These are phyloP conservation scores for Tetanocera ferruginea DNA, from an alignment of 2,888 invertebrate species.

Conservation along the genomic window DNA sequence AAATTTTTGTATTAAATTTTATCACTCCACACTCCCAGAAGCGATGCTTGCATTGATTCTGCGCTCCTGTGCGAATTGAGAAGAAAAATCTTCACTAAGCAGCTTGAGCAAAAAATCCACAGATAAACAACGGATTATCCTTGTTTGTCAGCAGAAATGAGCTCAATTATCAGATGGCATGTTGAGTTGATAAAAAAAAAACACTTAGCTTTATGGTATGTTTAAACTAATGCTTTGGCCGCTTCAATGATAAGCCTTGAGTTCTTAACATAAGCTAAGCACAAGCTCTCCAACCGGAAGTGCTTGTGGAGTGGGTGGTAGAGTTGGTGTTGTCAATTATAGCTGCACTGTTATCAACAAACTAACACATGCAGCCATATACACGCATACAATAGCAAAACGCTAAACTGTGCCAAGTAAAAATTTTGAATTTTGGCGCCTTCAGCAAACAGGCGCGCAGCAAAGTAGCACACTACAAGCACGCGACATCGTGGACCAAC, in stretches of 20 bases:
- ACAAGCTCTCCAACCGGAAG: background rate
- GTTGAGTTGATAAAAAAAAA: background rate
- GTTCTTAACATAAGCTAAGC: background rate
- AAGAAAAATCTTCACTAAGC: conserved; percentile 65
- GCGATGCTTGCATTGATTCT: conserved; percentile 41
- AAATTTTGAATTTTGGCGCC: conserved; percentile 69
- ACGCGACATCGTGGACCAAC: too few relatives aligned
- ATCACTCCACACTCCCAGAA: background rate
- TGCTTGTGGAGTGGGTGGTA: background rate
- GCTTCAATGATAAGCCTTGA: background rate
- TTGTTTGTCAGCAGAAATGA: conserved; percentile 13
- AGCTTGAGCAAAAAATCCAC: conserved; percentile 37
- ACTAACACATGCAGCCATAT: background rate
- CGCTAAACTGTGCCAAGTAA: conserved; percentile 36
- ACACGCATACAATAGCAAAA: conserved; percentile 2
- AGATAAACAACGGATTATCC: conserved; percentile 34
- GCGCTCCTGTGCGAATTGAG: conserved; percentile 65
- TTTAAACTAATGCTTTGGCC: too few relatives aligned
- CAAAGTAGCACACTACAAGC: background rate
- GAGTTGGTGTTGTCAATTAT: background rate
- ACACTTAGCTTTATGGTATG: background rate
- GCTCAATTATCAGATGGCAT: background rate
- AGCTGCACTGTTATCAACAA: too few relatives aligned
- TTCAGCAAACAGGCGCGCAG: conserved; percentile 62
- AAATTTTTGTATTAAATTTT: background rate